A percentile compares a stretch with the other conserved stretches of the same genome.
Evolutionary conservation across 1,140 invertebrate genomes (phyloP).

Genomic region (Oncopodura yosiiana): DNA sequence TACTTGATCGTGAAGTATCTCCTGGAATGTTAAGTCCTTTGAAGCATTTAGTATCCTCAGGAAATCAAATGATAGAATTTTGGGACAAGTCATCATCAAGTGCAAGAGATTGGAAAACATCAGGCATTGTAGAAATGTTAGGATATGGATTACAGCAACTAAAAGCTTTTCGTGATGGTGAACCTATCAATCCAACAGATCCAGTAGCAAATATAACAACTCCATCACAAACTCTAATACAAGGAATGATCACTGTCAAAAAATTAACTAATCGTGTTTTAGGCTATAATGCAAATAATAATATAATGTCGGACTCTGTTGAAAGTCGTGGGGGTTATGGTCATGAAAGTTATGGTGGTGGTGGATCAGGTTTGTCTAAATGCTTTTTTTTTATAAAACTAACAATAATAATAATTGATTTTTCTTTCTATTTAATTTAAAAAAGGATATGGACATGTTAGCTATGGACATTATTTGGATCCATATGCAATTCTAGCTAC

Average conservation of each 20-base stretch:
- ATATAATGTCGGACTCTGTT: constrained; percentile 5
- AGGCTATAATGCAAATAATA: constrained; percentile 30
- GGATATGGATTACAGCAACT: constrained; percentile 33
- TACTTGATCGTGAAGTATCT: constrained; percentile 33
- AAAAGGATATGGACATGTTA: background rate
- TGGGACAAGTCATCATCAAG: constrained; percentile 30
- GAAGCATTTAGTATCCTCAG: constrained; percentile 33
- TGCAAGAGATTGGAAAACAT: constrained; percentile 29
- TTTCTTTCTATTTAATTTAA: too few species aligned
- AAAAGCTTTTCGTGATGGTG: constrained; percentile 32
- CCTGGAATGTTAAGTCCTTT: constrained; percentile 27
- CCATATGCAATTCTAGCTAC: constrained; percentile 37
- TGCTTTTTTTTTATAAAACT: background rate
- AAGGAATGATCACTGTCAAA: constrained; percentile 34
- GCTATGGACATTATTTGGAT: constrained; percentile 34
- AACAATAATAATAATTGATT: background rate
- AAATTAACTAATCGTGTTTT: constrained; percentile 33
- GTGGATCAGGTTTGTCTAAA: constrained; percentile 15
- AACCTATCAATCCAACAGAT: constrained; percentile 21
- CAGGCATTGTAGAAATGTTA: constrained; percentile 31
- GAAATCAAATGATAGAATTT: constrained; percentile 33
- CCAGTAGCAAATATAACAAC: constrained; percentile 25
- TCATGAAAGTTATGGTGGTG: constrained; percentile 22
- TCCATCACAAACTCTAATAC: constrained; percentile 30
- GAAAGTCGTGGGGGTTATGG: constrained; percentile 28